Evolutionary conservation across 2,113 vertebrate species (phyloP).

Genomic region (Geococcyx californianus): DNA sequence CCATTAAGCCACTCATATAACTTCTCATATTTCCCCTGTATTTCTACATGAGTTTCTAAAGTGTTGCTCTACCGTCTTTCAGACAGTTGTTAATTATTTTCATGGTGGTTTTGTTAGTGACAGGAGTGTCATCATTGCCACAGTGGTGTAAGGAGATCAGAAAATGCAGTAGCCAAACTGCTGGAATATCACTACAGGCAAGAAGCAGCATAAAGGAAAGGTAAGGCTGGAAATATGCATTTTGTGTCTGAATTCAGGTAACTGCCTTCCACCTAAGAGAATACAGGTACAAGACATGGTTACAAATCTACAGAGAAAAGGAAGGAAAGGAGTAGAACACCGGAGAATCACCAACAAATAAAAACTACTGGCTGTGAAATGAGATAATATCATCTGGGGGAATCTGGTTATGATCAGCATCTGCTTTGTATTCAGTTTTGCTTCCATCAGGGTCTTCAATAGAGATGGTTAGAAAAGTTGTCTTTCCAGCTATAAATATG

Average conservation of each 20-base stretch:
- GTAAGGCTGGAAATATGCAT: neutral
- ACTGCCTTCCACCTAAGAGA: neutral
- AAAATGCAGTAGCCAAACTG: neutral
- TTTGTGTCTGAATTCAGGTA: neutral
- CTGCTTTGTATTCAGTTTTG: conserved; percentile 17
- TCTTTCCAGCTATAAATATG: neutral
- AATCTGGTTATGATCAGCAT: neutral
- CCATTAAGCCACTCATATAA: neutral
- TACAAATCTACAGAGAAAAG: conserved; percentile 3
- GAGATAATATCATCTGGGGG: neutral
- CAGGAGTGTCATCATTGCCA: neutral
- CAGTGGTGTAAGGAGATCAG: neutral
- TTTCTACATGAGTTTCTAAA: neutral
- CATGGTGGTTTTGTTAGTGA: neutral
- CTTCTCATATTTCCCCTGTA: neutral
- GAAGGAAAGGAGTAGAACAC: neutral
- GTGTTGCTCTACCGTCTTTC: neutral
- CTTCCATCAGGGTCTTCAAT: neutral
- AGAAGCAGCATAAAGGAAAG: neutral
- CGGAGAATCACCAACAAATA: neutral
- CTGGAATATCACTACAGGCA: neutral
- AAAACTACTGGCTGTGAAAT: conserved; percentile 21
- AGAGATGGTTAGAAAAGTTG: neutral
- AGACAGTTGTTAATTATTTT: neutral
- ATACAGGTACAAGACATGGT: neutral